Evolutionary conservation across 2,888 invertebrate species (phyloP), one percentile per base, ranked within the genome.

Genomic region (Callosobruchus maculatus): DNA sequence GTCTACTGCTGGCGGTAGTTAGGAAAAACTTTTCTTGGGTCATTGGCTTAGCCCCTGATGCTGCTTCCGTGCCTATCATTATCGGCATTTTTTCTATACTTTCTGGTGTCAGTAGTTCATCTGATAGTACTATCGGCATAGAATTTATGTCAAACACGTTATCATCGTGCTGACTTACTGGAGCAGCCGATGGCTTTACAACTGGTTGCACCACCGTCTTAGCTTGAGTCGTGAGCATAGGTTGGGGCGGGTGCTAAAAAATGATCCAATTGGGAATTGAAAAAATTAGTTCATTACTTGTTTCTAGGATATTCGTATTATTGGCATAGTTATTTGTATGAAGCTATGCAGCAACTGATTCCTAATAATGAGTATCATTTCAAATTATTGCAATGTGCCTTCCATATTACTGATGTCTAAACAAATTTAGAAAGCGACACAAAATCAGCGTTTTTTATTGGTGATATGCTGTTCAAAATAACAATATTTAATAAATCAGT

Each of bases 61-160:
- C 22, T 1, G 75, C 20, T 2, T 78, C 77, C 30, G 74, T 72
- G 9, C 73, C 74, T 13, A 79, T 74, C 18, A 80, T 77, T 70
- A 80, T 77, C 0, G 93, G 92, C 90, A 93, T 91, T 82, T 91
- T 92, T 79, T 93, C 92, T 72, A 93, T 91, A 80, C 87, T 91
- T 82, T 93, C 93, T 0, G 92, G 90, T 0, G 92, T 92, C 74
- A 93, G 85, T 68, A 92, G 89, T 80, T 93, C 93, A 79, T 93
- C 93, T 49, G 92, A 92, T 68, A 94, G 84, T 2, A 94, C 92
- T 77, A 94, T 92, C 0, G 94, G 94, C 92, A 94, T 93, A 0
- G 93, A 93, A 84, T 92, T 92, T 66, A 94, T 94, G 83, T 94
- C 94, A 78, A 93, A 91, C 77, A 91, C 86, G 74, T 88, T 83